Evolutionary conservation across 53 echinoderm and acorn worm species (phyloP), one percentile per base, ranked within the genome.

Genomic region (Luidia sarsii): DNA sequence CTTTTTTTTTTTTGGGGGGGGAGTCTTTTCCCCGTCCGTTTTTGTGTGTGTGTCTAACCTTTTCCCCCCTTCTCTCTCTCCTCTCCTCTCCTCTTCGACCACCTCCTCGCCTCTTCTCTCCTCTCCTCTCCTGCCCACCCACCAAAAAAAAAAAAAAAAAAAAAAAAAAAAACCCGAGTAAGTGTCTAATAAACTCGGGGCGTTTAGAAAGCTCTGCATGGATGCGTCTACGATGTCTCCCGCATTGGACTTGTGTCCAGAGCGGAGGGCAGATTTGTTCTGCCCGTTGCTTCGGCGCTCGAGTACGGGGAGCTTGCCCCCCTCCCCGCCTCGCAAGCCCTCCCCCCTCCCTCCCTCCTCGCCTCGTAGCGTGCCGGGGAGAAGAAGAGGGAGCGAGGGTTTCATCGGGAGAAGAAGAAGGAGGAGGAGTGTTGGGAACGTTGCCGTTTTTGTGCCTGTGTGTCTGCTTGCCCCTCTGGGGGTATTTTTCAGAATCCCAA

Each of bases 121-220:
- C n/a, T n/a, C n/a, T n/a, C n/a, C n/a, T n/a, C n/a, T 37, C 65
- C 65, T 21, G 19, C 35, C 37, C 33, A 5, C 38, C 35, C n/a
- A n/a, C n/a, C n/a, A n/a, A n/a, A n/a, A n/a, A n/a, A n/a, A n/a
- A n/a, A n/a, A n/a, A n/a, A n/a, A n/a, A n/a, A n/a, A n/a, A n/a
- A n/a, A n/a, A n/a, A n/a, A 16, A 33, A 65, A 65, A 32, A 35
- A 65, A 24, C 60, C 60, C n/a, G n/a, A n/a, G n/a, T n/a, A 77
- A 77, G 60, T 77, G 77, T 60, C 77, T 59, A 77, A 77, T 77
- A 33, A 77, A 77, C 77, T 77, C 46, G 28, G 46, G 77, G 77
- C 77, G 30, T 60, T 67, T 43, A 16, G 67, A 67, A 67, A 45
- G 24, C 31, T 11, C 61, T 48, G 77, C 77, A 38, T 77, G 77